phyloP scores from a whole-genome alignment of 2,888 invertebrate genomes.

The Periphyllus acericola region DNA sequence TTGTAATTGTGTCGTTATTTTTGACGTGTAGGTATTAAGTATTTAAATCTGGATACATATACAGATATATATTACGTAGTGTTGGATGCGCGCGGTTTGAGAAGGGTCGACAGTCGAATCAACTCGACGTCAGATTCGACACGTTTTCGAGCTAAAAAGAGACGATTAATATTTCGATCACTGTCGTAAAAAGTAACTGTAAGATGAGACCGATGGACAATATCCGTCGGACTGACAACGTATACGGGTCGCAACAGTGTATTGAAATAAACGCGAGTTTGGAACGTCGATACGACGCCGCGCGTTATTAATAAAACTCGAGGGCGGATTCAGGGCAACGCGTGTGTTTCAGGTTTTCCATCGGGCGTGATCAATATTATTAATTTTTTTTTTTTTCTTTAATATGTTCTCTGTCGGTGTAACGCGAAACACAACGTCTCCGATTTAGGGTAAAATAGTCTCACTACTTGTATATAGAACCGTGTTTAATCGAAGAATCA shows the following conservation, averaged over 20 bases:
- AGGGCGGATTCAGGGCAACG: background rate
- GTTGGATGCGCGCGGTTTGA: background rate
- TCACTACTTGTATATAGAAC: too few species aligned
- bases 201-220: background rate
- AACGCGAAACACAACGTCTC: too few species aligned
- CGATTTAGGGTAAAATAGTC: too few species aligned
- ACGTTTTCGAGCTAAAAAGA: background rate
- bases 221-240: background rate
- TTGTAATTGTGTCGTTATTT: background rate
- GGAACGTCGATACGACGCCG: background rate
- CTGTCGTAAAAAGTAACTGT: background rate
- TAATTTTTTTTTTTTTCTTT: too few species aligned
- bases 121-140: background rate
- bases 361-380: background rate
- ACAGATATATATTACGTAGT: background rate
- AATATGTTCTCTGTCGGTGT: too few species aligned
- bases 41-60: background rate
- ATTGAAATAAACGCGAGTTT: background rate
- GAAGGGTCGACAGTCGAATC: conserved; percentile 12
- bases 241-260: background rate
- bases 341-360: background rate
- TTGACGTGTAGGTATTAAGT: background rate
- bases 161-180: background rate
- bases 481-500: too few species aligned
- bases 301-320: background rate